A percentile compares a stretch with the other conserved stretches of the same genome.
Evolutionary conservation across 2,888 invertebrate genomes (phyloP).

Genomic region (Melinaea menophilus): DNA sequence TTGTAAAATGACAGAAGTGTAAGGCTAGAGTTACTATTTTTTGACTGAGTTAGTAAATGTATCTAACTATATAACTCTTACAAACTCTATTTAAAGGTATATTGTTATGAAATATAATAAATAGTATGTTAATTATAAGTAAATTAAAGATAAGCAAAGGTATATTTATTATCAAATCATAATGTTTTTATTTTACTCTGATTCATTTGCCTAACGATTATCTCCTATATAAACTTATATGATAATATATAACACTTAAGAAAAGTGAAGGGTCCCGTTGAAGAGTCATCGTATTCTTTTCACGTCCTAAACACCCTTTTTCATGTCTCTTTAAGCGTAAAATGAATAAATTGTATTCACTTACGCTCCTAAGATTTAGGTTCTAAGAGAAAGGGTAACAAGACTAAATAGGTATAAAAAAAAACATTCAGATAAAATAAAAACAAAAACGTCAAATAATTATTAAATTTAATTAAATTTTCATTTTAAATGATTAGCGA

Average conservation of each 20-base stretch:
- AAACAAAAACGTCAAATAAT: no score
- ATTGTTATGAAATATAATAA: background rate
- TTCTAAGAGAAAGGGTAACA: background rate
- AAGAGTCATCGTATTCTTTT: background rate
- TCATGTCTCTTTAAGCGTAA: slow-evolving; percentile 3
- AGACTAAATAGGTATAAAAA: background rate
- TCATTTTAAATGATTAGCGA: no score
- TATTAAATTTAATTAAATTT: no score
- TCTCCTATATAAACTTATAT: no score
- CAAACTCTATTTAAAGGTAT: background rate
- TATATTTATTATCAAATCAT: background rate
- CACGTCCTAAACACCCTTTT: slow-evolving; percentile 1
- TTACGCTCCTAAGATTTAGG: slow-evolving; percentile 1
- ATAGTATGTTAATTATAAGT: no score
- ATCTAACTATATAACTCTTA: no score
- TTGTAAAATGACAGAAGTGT: background rate
- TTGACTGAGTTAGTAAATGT: background rate
- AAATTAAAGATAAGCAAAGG: background rate
- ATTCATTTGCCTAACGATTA: no score
- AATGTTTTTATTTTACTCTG: no score
- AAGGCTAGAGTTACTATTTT: background rate
- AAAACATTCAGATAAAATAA: no score
- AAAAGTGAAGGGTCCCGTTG: background rate
- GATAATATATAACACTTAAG: no score
- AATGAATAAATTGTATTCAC: slow-evolving; percentile 1